Percentiles rank a stretch among this genome's conserved stretches.
These are phyloP conservation scores for Stenodema calcarata DNA, from an alignment of 2,888 invertebrate species.

Conservation along the genomic window DNA sequence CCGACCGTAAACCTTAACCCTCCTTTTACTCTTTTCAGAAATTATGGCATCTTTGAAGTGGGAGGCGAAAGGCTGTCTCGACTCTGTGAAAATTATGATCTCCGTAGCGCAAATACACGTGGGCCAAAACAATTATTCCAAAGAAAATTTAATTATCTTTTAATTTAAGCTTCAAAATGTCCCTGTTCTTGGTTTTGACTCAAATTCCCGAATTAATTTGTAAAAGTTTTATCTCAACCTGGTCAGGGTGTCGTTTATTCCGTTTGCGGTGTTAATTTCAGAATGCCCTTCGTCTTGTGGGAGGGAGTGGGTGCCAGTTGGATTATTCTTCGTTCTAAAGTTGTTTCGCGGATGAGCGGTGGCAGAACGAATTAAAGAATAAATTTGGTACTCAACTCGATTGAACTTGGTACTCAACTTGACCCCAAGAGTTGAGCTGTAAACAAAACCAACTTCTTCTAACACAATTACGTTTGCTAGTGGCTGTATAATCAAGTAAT, in stretches of 20 bases:
- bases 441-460: neutral
- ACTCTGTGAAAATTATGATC: neutral
- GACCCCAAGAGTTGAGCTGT: neutral
- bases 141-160: slow-evolving; percentile 28
- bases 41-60: slow-evolving; percentile 2
- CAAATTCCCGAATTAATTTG: slow-evolving; percentile 24
- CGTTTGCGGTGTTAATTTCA: neutral
- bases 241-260: neutral
- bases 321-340: neutral
- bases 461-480: neutral
- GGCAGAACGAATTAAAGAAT: neutral
- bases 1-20: neutral
- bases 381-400: neutral
- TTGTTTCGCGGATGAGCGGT: neutral
- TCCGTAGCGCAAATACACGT: slow-evolving; percentile 11
- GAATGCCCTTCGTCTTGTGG: neutral
- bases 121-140: slow-evolving; percentile 8
- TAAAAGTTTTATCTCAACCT: neutral
- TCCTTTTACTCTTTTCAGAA: neutral
- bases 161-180: neutral
- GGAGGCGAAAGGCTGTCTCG: neutral
- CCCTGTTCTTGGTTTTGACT: neutral
- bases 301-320: neutral
- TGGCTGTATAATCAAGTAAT: no score
- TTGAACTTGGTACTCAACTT: neutral